phyloP scores from a whole-genome alignment of 2,888 invertebrate species.

The Mythimna vitellina region DNA sequence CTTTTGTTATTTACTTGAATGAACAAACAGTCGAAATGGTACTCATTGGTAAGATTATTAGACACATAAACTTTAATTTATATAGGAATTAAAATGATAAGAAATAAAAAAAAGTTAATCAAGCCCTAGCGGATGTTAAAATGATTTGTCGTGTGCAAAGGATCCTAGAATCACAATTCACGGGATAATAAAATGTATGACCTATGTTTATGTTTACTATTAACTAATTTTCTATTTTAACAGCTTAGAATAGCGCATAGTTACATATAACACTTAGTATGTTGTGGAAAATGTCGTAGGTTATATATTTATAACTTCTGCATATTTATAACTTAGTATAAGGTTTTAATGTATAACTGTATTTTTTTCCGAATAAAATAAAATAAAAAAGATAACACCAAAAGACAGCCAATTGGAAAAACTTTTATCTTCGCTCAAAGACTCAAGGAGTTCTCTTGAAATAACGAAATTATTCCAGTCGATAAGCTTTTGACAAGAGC shows the following conservation, averaged over 20 bases:
- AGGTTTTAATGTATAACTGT: no score
- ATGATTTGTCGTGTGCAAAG: neutral
- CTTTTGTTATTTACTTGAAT: conserved; percentile 20
- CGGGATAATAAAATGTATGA: neutral
- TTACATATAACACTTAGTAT: no score
- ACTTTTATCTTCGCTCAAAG: conserved; percentile 17
- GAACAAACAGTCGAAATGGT: conserved; percentile 4
- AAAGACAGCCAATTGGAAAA: conserved; percentile 4
- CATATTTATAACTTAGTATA: no score
- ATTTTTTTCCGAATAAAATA: no score
- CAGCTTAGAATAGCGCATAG: no score
- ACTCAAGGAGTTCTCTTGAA: conserved; percentile 16
- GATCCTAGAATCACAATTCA: neutral
- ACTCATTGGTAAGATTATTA: neutral
- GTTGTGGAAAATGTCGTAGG: no score
- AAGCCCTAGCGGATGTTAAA: neutral
- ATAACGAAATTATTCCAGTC: conserved; percentile 48
- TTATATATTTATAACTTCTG: no score
- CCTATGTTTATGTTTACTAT: no score
- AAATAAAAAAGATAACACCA: conserved; percentile 17
- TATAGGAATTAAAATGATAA: neutral
- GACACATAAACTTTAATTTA: neutral
- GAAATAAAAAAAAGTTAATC: neutral
- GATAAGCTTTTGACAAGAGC: conserved; percentile 44
- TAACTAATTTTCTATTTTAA: no score